A percentile compares a stretch with the other conserved stretches of the same genome.
Evolutionary conservation across 2,113 vertebrate genomes (phyloP).

Genomic region (Erinaceus europaeus): DNA sequence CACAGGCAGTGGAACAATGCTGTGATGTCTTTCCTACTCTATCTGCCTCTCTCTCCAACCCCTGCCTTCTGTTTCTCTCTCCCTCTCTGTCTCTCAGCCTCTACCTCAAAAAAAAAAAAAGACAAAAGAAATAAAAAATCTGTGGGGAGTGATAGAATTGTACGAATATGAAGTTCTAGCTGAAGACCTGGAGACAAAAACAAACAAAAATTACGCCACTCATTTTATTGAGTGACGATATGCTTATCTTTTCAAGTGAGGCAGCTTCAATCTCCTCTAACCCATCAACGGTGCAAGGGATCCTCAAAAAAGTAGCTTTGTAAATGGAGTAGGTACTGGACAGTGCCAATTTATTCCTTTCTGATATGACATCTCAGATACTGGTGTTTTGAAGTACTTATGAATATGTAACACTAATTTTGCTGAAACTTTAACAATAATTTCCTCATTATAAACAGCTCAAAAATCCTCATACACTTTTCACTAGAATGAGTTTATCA

Average conservation of each 20-base stretch:
- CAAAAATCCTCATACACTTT: conserved; percentile 81
- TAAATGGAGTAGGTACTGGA: background rate
- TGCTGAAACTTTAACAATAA: conserved; percentile 82
- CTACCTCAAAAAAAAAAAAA: no score
- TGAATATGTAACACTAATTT: conserved; percentile 79
- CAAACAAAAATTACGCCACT: no score
- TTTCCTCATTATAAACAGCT: conserved; percentile 80
- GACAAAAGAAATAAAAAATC: no score
- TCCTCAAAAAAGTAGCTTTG: conserved; percentile 66
- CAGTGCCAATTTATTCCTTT: conserved; percentile 53
- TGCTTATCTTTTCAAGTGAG: conserved; percentile 58
- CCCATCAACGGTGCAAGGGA: conserved; percentile 27
- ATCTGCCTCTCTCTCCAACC: no score
- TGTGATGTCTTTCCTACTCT: no score
- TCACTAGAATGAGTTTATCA: conserved; percentile 81
- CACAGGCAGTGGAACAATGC: no score
- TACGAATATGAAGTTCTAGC: no score
- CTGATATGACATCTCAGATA: conserved; percentile 69
- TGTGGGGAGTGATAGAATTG: no score
- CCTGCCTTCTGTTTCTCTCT: no score
- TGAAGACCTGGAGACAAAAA: no score
- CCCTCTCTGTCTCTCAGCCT: no score
- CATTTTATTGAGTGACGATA: background rate
- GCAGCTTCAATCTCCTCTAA: conserved; percentile 34
- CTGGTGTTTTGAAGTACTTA: conserved; percentile 77